Base-by-base conservation (phyloP, 1,140 invertebrate genomes). In the Pseudomyrmex dendroicus region DNA sequence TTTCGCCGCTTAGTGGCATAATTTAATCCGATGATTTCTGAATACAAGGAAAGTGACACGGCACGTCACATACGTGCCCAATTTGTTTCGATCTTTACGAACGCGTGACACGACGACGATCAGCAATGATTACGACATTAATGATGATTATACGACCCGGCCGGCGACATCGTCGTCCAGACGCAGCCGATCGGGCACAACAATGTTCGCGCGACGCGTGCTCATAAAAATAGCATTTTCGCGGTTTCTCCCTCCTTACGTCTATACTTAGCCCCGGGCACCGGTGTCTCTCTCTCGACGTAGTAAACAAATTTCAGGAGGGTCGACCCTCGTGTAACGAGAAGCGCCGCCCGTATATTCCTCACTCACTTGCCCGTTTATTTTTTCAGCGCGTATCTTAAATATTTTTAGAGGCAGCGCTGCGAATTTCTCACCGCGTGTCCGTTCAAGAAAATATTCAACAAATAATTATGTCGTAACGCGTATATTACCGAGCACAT, bases 181-280 rank as follows among this genome's bases (percentile, higher is more conserved):
- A 67, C 73, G 74, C 72, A 59, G 62, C 13, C 56, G 80, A 50
- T 88, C 59, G 73, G 78, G 78, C 82, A 80, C 64, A 86, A 86
- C 89, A 89, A 88, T 90, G 86, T 89, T 80, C 84, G 84, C 83
- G 80, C 63, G 77, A 54, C 68, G 72, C 66, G 73, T 73, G 76
- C 89, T 91, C 73, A 82, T 90, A 90, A 91, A 91, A 91, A 90
- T 91, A 91, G 89, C 88, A 85, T 89, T 91, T 90, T 89, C 89
- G 82, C 80, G 85, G 82, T 89, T 91, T 76, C 88, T 85, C 67
- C 66, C 61, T 70, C 76, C 77, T 73, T 77, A 68, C 70, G 73
- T 82, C 80, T 89, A 84, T 77, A 88, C 73, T 90, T 90, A 90
- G 89, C 62, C 74, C 59, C 66, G 82, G 59, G 73, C 72, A 80